phyloP scores from a whole-genome alignment of 2,113 vertebrate species.

The Phainopepla nitens region DNA sequence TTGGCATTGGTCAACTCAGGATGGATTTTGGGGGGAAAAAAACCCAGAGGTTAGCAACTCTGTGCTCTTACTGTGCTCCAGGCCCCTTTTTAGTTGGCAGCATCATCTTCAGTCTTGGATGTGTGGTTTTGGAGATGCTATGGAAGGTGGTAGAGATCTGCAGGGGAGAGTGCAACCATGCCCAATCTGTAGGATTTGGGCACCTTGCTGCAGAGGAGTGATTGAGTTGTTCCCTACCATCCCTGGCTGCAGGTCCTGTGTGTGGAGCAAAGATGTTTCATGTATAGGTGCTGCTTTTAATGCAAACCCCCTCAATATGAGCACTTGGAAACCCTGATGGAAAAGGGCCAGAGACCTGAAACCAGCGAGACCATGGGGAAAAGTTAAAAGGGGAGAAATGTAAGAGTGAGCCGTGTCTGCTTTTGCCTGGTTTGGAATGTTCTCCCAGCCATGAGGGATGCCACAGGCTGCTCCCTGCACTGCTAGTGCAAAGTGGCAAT shows the following conservation, averaged over 20 bases:
- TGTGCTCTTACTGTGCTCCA: neutral
- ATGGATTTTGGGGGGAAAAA: neutral
- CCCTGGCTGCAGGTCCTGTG: neutral
- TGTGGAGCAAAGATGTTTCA: neutral
- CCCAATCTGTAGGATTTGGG: neutral
- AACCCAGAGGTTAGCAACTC: fast-evolving
- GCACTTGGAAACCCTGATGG: neutral
- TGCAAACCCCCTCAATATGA: neutral
- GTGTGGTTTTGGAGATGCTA: neutral
- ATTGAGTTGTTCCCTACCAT: neutral
- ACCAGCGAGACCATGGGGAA: fast-evolving
- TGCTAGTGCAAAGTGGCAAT: neutral
- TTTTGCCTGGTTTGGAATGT: neutral
- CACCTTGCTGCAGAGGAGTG: neutral
- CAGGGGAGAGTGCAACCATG: fast-evolving
- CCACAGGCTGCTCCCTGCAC: neutral
- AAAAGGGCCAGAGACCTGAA: neutral
- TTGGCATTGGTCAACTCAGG: neutral
- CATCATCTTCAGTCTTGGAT: neutral
- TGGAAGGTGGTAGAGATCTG: neutral
- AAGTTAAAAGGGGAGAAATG: neutral
- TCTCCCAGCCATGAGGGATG: neutral
- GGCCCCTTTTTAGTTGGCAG: neutral
- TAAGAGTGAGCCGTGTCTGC: neutral
- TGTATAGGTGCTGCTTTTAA: neutral